A percentile compares a stretch with the other conserved stretches of the same genome.
phyloP scores from a whole-genome alignment of 2,797 vertebrate genomes.

The Pangasius djambal region DNA sequence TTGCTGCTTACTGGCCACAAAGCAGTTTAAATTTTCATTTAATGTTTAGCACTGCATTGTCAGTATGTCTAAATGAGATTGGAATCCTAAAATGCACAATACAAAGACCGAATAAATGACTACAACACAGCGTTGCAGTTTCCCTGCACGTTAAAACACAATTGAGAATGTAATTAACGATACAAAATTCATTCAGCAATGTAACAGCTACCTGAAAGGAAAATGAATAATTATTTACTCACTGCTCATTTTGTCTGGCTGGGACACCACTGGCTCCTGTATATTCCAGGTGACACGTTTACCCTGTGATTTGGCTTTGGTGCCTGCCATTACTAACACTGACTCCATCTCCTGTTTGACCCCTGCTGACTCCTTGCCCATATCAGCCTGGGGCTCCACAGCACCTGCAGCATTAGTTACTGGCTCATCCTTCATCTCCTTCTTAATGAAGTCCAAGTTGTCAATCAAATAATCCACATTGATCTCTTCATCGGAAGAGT shows the following conservation, averaged over 20 bases:
- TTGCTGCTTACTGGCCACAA: not conserved
- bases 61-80: not conserved
- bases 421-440: conserved; percentile 52
- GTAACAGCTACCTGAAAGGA: not conserved
- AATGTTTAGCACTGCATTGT: not conserved
- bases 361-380: conserved; percentile 18
- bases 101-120: conserved; percentile 18
- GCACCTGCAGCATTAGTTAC: conserved; percentile 5
- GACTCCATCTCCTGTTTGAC: conserved; percentile 49
- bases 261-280: conserved; percentile 77
- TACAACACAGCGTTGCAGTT: too few species aligned
- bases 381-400: conserved; percentile 49
- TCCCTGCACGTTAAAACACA: not conserved
- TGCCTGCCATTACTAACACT: conserved; percentile 30
- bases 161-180: not conserved
- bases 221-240: conserved; percentile 27
- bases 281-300: conserved; percentile 99
- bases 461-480: conserved; percentile 76
- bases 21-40: not conserved
- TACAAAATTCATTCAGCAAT: not conserved
- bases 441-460: conserved; percentile 71
- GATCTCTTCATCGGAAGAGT: conserved; percentile 69
- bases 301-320: conserved; percentile 83
- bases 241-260: conserved; percentile 80
- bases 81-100: not conserved